Base-by-base conservation (phyloP, 2,888 invertebrate species). In the Scaptomyza reducta region DNA sequence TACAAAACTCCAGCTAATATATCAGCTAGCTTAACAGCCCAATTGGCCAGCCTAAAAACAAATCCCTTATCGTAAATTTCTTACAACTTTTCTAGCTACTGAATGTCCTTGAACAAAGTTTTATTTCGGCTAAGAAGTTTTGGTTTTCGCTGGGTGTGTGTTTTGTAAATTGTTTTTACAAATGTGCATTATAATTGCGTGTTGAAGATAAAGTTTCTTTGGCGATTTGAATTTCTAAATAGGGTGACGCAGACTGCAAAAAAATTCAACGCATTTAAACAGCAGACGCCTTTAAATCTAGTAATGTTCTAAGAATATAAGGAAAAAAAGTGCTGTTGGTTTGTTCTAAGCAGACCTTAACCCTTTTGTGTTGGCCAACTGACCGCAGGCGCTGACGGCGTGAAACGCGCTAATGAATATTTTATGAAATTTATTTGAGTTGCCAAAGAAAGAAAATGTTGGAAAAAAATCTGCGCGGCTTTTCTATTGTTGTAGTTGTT, bases 381-480 rank as follows among this genome's bases (percentile, higher is more conserved):
- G 76, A 85, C 88, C 77, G 80, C 87, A 80, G 86, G 86, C 86
- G 51, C 61, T 74, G 72, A 75, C 60, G 68, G 67, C 67, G 64
- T 58, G 60, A 74, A 79, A 75, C 58, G 75, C 83, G 86, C 84
- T 87, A 87, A 87, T 87, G 86, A 87, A 87, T 87, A 87, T 87
- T 87, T 87, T 83, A 87, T 87, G 81, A 86, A 85, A 87, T 87
- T 86, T 87, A 84, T 87, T 79, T 81, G 84, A 85, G 87, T 86
- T 86, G 70, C 65, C 68, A 81, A 79, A 72, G 62, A 65, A 70
- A 70, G 46, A 70, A 66, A 64, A 57, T 65, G 46, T 58, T 53
- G 41, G 57, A 59, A 53, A 63, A 62, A 58, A 29, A 66, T 67
- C 63, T 53, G 65, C 71, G 59, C 62, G 58, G 58, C 49, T 61